Base-by-base conservation (phyloP, 53 echinoderm and acorn worm species). In the Glandiceps talaboti region DNA sequence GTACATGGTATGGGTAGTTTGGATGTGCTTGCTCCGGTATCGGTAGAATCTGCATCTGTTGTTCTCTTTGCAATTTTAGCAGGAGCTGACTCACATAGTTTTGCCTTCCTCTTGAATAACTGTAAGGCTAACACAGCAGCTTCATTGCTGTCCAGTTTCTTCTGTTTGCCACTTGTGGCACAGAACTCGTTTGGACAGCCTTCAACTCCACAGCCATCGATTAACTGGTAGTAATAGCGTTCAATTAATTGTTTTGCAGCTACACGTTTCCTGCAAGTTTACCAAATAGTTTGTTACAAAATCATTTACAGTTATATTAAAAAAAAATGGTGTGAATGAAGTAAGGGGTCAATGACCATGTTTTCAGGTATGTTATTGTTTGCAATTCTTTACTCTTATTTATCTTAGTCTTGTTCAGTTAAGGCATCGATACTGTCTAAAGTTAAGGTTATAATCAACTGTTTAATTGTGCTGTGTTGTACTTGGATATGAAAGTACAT, bases 211-310 rank as follows among this genome's bases (percentile, higher is more conserved):
- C 93, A 93, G 75, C 92, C 97, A 74, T 92, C 84, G 14, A 93
- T 81, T 1, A 96, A 90, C 81, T 97, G 97, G 87, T 91, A 97
- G 91, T 92, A 97, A 78, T 90, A 97, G 80, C 91, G 93, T 82
- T 97, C 93, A 79, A 97, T 97, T 28, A 91, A 88, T 32, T 85
- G 82, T 32, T 87, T 84, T 64, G 93, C 97, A 73, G 86, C 89
- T 28, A 90, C 91, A 79, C 97, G 89, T 89, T 97, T 97, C 97
- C 97, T 97, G 79, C 32, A 75, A 64, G 20, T 12, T 45, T 45
- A 12, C 64, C 6, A 12, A 45, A 45, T 12, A 45, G 20, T 45
- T 20, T 20, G 20, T 20, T 12, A 45, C 20, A 12, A 20, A 6
- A 45, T 45, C 64, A 45, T 20, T 45, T 20, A 45, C 64, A 45